Base-by-base conservation (phyloP, 1,140 invertebrate species). In the Drosophila ercepeae region DNA sequence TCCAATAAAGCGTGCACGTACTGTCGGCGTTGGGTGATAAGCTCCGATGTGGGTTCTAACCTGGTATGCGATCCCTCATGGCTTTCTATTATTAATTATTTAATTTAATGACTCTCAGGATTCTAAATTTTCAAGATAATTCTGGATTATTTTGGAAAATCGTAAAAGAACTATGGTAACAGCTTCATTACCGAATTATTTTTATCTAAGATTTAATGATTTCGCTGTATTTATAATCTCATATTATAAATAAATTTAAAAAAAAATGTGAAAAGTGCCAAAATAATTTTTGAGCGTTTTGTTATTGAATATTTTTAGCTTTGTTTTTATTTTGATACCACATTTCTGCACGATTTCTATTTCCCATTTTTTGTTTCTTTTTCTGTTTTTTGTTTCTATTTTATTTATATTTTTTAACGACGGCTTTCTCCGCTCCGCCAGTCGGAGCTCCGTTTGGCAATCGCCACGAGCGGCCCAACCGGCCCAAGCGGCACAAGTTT, bases 311-410 rank as follows among this genome's bases (percentile, higher is more conserved):
- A 61, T 50, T 58, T 49, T 23, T 41, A 23, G 36, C n/a, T 68
- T 53, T 46, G 16, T 54, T 57, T 49, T 58, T 48, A 70, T 64
- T 64, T 55, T 64, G 25, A 41, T 57, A 65, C 41, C 27, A 16
- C 60, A 52, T 73, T 74, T 74, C 51, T 74, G 52, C 69, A 73
- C 59, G 71, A 74, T 74, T 74, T 74, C 60, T 74, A 45, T 73
- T 74, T 73, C 4, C 36, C 23, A 18, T 58, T 25, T 41, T 23
- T 36, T 53, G 29, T 42, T 32, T 55, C 2, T 21, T 7, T 41
- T 65, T 55, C 18, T 16, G 21, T 57, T 71, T 54, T 18, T 29
- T 11, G 36, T 41, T 68, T 29, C 48, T 46, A 14, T 45, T 54
- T n/a, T n/a, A n/a, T n/a, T n/a, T n/a, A n/a, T 70, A 46, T 21